These are phyloP conservation scores for Marmota flaviventris DNA, from an alignment of 2,113 vertebrate species.

Conservation along the genomic window DNA sequence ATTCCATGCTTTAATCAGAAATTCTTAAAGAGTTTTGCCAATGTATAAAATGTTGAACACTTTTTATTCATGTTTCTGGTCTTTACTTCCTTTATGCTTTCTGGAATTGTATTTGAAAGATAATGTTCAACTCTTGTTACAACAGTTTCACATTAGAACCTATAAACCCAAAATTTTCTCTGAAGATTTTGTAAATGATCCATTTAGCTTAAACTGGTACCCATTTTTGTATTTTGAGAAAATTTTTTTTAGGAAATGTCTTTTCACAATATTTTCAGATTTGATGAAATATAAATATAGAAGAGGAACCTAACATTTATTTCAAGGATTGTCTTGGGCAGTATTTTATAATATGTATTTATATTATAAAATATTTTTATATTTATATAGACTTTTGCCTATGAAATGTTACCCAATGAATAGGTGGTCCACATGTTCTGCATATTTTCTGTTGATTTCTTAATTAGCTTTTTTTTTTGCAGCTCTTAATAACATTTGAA, in stretches of 20 bases:
- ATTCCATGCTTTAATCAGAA: background rate
- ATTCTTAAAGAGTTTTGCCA: background rate
- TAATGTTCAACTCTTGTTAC: constrained; percentile 34
- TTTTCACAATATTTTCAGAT: constrained; percentile 46
- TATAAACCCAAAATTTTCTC: background rate
- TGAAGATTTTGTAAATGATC: background rate
- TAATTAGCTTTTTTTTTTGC: background rate
- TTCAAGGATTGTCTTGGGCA: background rate
- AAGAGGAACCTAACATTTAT: background rate
- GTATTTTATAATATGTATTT: background rate
- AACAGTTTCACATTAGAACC: constrained; percentile 15
- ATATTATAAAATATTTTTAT: background rate
- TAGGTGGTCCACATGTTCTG: background rate
- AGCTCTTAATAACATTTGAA: background rate
- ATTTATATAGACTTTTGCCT: background rate
- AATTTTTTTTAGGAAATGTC: constrained; percentile 4
- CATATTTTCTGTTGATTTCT: constrained; percentile 36
- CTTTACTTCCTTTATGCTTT: background rate
- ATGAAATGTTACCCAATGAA: background rate
- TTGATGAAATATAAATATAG: constrained; percentile 35
- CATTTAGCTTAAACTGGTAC: background rate
- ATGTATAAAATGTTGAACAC: background rate
- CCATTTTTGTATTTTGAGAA: constrained; percentile 31
- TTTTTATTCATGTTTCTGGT: constrained; percentile 12
- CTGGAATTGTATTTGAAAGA: background rate